Conservation (phyloP, 2,113 vertebrate genomes). For the Shinisaurus crocodilurus region DNA sequence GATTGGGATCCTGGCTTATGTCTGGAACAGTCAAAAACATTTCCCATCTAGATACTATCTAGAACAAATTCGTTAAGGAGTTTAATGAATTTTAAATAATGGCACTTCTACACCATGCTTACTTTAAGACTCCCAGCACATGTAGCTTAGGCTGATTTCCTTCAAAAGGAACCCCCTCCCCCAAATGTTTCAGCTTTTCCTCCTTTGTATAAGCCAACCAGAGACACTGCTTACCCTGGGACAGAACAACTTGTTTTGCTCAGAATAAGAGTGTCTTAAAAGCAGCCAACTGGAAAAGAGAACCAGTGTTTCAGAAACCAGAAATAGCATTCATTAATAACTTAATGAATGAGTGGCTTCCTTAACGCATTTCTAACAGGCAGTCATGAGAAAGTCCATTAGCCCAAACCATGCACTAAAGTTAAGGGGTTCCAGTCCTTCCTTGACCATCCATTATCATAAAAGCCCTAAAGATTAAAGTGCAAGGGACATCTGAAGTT, state of each 20-base stretch:
- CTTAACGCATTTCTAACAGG: neutral
- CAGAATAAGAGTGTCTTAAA: conserved; percentile 43
- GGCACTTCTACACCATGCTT: conserved; percentile 34
- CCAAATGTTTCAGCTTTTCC: conserved; percentile 51
- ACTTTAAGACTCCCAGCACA: conserved; percentile 42
- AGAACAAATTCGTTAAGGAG: conserved; percentile 8
- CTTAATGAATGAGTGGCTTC: conserved; percentile 35
- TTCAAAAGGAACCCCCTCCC: conserved; percentile 35
- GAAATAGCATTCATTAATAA: conserved; percentile 49
- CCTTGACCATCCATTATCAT: conserved; percentile 42
- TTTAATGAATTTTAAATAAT: conserved; percentile 34
- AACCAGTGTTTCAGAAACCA: conserved; percentile 36
- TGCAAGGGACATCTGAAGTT: neutral
- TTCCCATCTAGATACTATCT: neutral
- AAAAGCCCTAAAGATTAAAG: neutral
- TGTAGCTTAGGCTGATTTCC: neutral
- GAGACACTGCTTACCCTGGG: conserved; percentile 38
- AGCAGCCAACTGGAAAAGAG: conserved; percentile 51
- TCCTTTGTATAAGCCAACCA: conserved; percentile 31
- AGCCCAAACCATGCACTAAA: neutral
- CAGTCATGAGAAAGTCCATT: neutral
- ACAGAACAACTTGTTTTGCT: conserved; percentile 49
- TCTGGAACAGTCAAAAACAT: conserved; percentile 2
- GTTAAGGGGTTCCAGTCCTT: conserved; percentile 34
- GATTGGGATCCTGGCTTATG: neutral